Evolutionary conservation across 2,888 invertebrate species (phyloP).

Genomic region (Dryobota labecula): DNA sequence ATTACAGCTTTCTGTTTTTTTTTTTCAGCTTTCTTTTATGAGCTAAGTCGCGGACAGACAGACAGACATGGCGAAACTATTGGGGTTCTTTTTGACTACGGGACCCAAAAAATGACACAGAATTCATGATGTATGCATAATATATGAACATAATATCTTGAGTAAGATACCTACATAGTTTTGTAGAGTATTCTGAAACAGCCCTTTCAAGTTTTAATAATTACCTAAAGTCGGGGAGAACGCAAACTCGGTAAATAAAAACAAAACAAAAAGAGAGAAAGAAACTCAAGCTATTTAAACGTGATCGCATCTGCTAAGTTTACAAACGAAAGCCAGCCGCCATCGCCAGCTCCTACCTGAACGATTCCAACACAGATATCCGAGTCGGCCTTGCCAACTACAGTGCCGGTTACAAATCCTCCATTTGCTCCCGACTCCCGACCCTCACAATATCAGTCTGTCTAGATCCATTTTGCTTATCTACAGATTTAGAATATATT

Average conservation of each 20-base stretch:
- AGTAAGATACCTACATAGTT: not conserved
- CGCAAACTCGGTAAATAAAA: not conserved
- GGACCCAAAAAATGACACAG: rapidly evolving
- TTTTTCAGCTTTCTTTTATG: too few species aligned
- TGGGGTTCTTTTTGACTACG: too few species aligned
- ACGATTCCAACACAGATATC: conserved; percentile 10
- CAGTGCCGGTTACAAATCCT: conserved; percentile 54
- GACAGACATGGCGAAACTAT: too few species aligned
- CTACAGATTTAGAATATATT: conserved; percentile 68
- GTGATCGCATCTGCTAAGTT: conserved; percentile 19
- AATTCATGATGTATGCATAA: too few species aligned
- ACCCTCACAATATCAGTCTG: conserved; percentile 63
- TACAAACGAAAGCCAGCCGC: conserved; percentile 6
- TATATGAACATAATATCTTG: not conserved
- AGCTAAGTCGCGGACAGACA: too few species aligned
- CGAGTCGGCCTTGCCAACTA: conserved; percentile 21
- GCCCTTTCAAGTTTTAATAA: not conserved
- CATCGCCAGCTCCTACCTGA: conserved; percentile 24
- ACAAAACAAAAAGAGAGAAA: not conserved
- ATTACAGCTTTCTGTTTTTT: too few species aligned
- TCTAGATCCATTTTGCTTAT: conserved; percentile 66
- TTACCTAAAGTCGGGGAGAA: not conserved
- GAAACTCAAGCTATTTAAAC: not conserved
- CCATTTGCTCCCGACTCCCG: conserved; percentile 51
- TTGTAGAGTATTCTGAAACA: not conserved